Evolutionary conservation across 2,113 vertebrate genomes (phyloP), one percentile per base, ranked within the genome.

Genomic region (Nycticryphes semicollaris): DNA sequence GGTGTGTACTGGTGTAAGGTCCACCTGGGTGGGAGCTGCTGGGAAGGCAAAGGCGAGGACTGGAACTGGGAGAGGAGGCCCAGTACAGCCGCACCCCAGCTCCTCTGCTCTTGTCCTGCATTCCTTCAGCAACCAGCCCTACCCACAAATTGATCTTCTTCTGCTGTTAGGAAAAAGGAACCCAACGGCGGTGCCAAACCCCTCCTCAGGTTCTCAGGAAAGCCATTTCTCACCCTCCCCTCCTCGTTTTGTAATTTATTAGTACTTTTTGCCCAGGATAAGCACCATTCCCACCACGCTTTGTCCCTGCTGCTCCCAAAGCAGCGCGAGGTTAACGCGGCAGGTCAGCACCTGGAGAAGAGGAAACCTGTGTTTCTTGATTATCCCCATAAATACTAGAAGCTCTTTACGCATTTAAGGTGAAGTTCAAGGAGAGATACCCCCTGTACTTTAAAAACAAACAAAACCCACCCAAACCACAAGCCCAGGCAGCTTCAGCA

Each of bases 81-180:
- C 43, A 60, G 8, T 1, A 23, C 28, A 39, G 39, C 39, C 6
- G 43, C 68, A 7, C 20, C 27, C 41, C 81, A 63, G 90, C 89
- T 53, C 57, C 70, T 60, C 3, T 1, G 5, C 57, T 64, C 24
- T 39, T 5, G 74, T 90, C 96, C 93, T 89, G 84, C 87, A 87
- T 89, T 35, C 89, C 94, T 90, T 85, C 67, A 70, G 87, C 95
- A 94, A 94, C 93, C 73, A 74, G 78, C 54, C 76, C 67, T 84
- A 66, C 86, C 2, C 50, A 11, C 48, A 75, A 33, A 81, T 66
- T 87, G 35, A 69, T 54, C 45, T 78, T 48, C 82, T 50, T 47
- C 54, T 69, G 62, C 87, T 63, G n/a, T 43, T 10, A 94, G 70
- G 47, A 54, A 80, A 14, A 14, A 59, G 41, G 51, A 80, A 43